Percentiles rank a stretch among this genome's conserved stretches.
phyloP scores from a whole-genome alignment of 2,113 vertebrate genomes.

The Neomonachus schauinslandi region DNA sequence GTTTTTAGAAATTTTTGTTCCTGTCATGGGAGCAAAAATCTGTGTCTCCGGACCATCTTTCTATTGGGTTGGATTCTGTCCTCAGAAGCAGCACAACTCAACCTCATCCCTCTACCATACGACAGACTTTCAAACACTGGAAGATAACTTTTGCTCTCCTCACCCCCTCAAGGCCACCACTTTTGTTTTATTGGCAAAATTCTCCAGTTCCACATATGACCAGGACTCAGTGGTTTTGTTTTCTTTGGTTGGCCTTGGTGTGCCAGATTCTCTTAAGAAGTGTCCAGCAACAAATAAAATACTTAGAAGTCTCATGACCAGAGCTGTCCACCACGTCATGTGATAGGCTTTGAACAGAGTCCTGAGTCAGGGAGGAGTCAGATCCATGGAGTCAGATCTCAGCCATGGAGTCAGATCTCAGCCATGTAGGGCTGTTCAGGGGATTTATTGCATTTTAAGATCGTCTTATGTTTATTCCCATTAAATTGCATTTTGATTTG shows the following conservation, averaged over 20 bases:
- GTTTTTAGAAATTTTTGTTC: neutral
- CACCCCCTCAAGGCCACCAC: neutral
- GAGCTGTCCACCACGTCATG: rapidly evolving
- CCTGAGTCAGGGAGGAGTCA: neutral
- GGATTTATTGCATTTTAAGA: constrained; percentile 53
- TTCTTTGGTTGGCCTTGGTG: neutral
- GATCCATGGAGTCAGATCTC: neutral
- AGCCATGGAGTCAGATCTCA: neutral
- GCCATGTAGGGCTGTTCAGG: neutral
- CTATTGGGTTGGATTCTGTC: neutral
- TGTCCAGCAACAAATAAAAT: neutral
- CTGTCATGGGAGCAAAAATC: neutral
- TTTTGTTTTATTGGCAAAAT: neutral
- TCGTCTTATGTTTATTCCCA: constrained; percentile 43
- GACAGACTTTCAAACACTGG: neutral
- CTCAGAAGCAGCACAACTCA: neutral
- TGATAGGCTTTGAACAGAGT: neutral
- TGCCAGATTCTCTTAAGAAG: constrained; percentile 24
- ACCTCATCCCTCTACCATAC: neutral
- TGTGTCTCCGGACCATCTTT: neutral
- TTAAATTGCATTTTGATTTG: constrained; percentile 69
- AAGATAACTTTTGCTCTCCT: neutral
- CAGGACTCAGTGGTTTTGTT: neutral
- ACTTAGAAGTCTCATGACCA: neutral
- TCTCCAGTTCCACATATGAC: neutral